Conservation (phyloP, 1,140 invertebrate genomes). For the Calliphora vicina region DNA sequence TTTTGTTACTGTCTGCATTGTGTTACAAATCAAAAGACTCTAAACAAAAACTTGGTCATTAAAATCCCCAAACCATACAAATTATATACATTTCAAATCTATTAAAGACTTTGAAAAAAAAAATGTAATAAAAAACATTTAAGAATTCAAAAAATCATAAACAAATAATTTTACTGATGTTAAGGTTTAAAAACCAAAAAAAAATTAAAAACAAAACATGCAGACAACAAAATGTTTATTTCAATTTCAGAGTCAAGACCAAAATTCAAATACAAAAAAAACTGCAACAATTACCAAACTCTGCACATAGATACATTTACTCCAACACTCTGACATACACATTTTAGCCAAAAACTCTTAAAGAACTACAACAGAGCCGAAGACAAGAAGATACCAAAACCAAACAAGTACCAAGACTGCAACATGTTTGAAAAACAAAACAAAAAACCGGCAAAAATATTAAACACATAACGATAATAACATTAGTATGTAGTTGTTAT, state of each 20-base stretch:
- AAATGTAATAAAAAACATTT: conserved; percentile 19
- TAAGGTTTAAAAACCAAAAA: neutral
- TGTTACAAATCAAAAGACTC: neutral
- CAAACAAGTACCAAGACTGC: conserved; percentile 24
- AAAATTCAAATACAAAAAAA: neutral
- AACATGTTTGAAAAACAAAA: conserved; percentile 8
- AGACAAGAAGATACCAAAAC: neutral
- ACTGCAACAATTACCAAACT: conserved; percentile 28
- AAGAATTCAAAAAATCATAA: conserved; percentile 12
- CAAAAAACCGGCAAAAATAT: conserved; percentile 17
- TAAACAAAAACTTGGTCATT: neutral
- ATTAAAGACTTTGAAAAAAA: conserved; percentile 10
- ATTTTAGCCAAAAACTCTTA: conserved; percentile 19
- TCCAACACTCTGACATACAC: conserved; percentile 24
- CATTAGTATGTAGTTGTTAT: neutral
- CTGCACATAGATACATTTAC: neutral
- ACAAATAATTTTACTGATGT: neutral
- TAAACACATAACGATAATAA: neutral
- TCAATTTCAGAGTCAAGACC: conserved; percentile 40
- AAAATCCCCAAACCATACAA: neutral
- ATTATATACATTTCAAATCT: neutral
- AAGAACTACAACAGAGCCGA: neutral
- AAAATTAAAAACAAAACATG: neutral
- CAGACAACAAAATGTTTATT: conserved; percentile 15
- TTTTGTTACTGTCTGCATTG: neutral